Conservation (phyloP, 2,888 invertebrate species). For the Oligia latruncula region DNA sequence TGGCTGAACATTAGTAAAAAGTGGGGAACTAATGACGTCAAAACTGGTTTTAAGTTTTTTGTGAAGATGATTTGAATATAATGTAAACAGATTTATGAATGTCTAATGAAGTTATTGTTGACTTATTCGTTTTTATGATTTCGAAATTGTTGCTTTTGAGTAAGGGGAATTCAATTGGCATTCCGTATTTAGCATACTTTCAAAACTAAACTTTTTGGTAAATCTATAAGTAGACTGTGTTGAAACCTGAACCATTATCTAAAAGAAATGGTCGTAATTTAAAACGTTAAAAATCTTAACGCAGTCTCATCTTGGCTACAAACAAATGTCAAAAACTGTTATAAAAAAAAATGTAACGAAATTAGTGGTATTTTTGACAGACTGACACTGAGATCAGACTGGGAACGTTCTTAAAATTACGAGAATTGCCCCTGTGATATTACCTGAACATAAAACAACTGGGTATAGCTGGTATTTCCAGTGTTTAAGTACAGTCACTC, state of each 20-base stretch:
- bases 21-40: slow-evolving; percentile 43
- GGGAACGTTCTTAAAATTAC: neutral
- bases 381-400: neutral
- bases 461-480: slow-evolving; percentile 5
- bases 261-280: neutral
- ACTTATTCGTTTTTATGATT: neutral
- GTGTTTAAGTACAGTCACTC: neutral
- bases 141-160: neutral
- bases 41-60: slow-evolving; percentile 15
- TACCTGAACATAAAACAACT: neutral
- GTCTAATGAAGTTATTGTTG: neutral
- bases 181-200: neutral
- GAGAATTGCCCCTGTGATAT: neutral
- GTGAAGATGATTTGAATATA: slow-evolving; percentile 12
- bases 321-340: neutral
- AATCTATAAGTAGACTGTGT: neutral
- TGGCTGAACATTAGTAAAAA: slow-evolving; percentile 38
- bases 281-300: neutral
- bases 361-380: neutral
- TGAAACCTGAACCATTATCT: neutral
- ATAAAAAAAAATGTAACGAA: neutral
- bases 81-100: neutral
- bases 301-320: neutral
- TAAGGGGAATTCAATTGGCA: neutral
- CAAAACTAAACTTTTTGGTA: neutral